Evolutionary conservation across 2,888 invertebrate genomes (phyloP), one percentile per base, ranked within the genome.

Genomic region (Theodoxus fluviatilis): DNA sequence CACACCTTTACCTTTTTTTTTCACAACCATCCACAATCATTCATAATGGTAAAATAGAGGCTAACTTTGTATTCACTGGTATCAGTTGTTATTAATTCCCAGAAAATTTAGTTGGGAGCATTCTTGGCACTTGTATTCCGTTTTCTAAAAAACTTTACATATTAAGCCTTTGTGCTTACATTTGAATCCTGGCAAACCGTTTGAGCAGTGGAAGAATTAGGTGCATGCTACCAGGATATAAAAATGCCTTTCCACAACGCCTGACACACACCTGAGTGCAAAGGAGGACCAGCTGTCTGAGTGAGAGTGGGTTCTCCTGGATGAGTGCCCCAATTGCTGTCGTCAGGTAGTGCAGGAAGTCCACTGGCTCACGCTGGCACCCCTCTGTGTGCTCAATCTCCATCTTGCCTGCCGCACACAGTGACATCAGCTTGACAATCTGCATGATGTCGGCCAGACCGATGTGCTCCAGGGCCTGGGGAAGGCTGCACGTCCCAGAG

Each of bases 371-470:
- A 31, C 61, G 47, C 3, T 33, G n/a, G 33, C 69, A 33, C 28
- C 31, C 47, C 47, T 47, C 18, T 35, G n/a, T 12, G 49, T 3
- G 55, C 63, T 33, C 33, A 28, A 28, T 37, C 47, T 89, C 89
- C 37, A 90, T 88, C 69, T 90, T 87, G 52, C 90, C 90, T 76
- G 89, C 89, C 3, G 91, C 90, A 57, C 90, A 89, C 68, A 91
- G 82, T 33, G 90, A 90, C 91, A 91, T 91, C 35, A 91, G 86
- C 15, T 89, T 88, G 0, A 91, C 89, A 0, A 91, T 88, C 79
- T 90, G 89, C 69, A 89, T 88, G 43, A 91, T 90, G 82, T 91
- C 91, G 1, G 89, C 89, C 70, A 91, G 84, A n/a, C 89, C 89
- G 37, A 90, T 87, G 18, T 87, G 86, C 71, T 88, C 86, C 67